These are phyloP conservation scores for Passer montanus DNA, from an alignment of 2,113 vertebrate genomes.

Conservation along the genomic window DNA sequence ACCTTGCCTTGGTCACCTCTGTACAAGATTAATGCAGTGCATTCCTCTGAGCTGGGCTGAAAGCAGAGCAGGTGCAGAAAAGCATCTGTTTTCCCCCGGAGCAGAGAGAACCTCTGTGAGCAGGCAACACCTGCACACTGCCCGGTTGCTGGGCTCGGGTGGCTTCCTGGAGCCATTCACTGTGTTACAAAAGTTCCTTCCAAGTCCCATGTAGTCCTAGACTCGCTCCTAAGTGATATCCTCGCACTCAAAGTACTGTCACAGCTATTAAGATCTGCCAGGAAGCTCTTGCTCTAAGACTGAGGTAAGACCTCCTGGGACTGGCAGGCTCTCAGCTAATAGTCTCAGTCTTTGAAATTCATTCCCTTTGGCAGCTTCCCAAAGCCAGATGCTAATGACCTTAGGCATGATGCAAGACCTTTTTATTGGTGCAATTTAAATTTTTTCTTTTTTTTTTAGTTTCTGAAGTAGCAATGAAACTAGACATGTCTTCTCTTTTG, in stretches of 20 bases:
- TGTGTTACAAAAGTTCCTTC: background rate
- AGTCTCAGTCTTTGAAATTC: slow-evolving; percentile 61
- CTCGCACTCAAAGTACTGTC: slow-evolving; percentile 9
- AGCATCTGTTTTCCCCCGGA: slow-evolving; percentile 52
- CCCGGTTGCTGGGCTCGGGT: background rate
- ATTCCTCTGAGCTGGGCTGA: slow-evolving; percentile 48
- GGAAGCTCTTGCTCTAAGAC: slow-evolving; percentile 59
- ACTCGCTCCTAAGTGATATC: background rate
- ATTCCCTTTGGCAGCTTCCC: slow-evolving; percentile 64
- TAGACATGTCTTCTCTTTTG: background rate
- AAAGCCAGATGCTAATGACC: slow-evolving; percentile 66
- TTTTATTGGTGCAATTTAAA: slow-evolving; percentile 11
- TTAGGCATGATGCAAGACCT: slow-evolving; percentile 64
- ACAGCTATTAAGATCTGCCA: slow-evolving; percentile 61
- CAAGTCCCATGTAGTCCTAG: background rate
- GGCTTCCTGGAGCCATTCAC: background rate
- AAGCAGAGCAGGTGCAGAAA: slow-evolving; percentile 62
- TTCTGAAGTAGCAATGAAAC: background rate
- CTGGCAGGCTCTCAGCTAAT: slow-evolving; percentile 62
- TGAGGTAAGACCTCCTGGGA: slow-evolving; percentile 62
- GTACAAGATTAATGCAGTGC: slow-evolving; percentile 57
- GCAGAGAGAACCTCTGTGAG: slow-evolving; percentile 20
- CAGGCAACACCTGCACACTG: slow-evolving; percentile 42
- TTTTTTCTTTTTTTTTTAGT: background rate
- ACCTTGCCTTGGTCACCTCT: slow-evolving; percentile 68